Conservation (phyloP, 2,888 invertebrate genomes). For the Nymphalis polychloros region DNA sequence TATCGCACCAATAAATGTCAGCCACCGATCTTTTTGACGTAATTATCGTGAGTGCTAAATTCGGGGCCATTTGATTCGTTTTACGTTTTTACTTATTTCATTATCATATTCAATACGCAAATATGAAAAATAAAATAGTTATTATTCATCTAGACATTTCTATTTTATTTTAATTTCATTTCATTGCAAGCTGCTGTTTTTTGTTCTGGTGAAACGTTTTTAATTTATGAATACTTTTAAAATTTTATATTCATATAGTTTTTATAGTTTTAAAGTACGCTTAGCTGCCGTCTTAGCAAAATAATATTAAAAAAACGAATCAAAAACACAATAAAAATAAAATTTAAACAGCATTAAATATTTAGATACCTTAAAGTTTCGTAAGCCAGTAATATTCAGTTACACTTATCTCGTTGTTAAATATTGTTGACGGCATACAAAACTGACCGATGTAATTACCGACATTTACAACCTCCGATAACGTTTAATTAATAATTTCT, state of each 20-base stretch:
- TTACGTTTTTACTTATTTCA: conserved; percentile 20
- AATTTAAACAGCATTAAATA: not conserved
- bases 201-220: no score
- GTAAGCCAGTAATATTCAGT: conserved; percentile 19
- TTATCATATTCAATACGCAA: conserved; percentile 9
- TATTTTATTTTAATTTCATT: not conserved
- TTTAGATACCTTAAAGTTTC: conserved; percentile 2
- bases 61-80: conserved; percentile 22
- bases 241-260: no score
- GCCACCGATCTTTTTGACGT: conserved; percentile 24
- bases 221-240: no score
- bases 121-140: not conserved
- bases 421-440: conserved; percentile 37
- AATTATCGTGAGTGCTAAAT: conserved; percentile 34
- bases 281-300: no score
- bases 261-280: no score
- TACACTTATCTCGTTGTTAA: conserved; percentile 26
- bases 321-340: no score
- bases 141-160: not conserved
- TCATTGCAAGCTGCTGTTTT: no score
- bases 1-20: conserved; percentile 34
- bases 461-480: conserved; percentile 57
- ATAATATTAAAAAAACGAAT: no score
- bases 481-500: conserved; percentile 55
- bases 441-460: conserved; percentile 60